A percentile compares a stretch with the other conserved stretches of the same genome.
Conservation (phyloP, 2,797 vertebrate genomes). For the Phrynocephalus vlangalii region DNA sequence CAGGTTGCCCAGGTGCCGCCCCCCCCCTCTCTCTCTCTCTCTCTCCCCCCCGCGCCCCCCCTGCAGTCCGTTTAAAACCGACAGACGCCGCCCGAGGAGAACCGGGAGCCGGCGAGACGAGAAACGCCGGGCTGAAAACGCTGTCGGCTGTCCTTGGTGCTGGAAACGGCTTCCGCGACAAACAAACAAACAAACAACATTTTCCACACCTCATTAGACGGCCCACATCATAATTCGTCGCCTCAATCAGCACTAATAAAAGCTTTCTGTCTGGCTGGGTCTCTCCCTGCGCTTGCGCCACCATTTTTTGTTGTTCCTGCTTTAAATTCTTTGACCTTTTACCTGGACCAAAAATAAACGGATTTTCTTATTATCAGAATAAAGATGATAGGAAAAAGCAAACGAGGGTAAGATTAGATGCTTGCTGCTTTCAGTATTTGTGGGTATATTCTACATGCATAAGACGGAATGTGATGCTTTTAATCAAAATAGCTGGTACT, state of each 20-base stretch:
- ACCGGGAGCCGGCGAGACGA: no score
- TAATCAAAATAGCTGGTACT: not conserved
- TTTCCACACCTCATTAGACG: not conserved
- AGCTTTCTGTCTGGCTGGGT: not conserved
- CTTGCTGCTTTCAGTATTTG: no score
- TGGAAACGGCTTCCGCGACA: slow-evolving; percentile 19
- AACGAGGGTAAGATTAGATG: not conserved
- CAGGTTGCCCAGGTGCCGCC: not conserved
- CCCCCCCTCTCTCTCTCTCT: no score
- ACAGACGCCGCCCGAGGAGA: not conserved
- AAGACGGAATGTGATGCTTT: slow-evolving; percentile 17
- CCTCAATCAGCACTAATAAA: not conserved
- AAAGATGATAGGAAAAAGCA: not conserved
- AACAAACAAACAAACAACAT: not conserved
- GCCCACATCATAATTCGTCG: not conserved
- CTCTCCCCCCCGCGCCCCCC: no score
- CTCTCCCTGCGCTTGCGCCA: no score
- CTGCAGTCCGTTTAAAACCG: not conserved
- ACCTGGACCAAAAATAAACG: not conserved
- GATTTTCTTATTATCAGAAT: not conserved
- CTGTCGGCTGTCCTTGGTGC: slow-evolving; percentile 35
- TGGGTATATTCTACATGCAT: not conserved
- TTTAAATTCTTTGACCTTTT: not conserved
- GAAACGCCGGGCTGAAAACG: not conserved
- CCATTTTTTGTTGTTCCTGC: no score